These are phyloP conservation scores for Drosophila setosimentum DNA, from an alignment of 2,888 invertebrate genomes.

Conservation along the genomic window DNA sequence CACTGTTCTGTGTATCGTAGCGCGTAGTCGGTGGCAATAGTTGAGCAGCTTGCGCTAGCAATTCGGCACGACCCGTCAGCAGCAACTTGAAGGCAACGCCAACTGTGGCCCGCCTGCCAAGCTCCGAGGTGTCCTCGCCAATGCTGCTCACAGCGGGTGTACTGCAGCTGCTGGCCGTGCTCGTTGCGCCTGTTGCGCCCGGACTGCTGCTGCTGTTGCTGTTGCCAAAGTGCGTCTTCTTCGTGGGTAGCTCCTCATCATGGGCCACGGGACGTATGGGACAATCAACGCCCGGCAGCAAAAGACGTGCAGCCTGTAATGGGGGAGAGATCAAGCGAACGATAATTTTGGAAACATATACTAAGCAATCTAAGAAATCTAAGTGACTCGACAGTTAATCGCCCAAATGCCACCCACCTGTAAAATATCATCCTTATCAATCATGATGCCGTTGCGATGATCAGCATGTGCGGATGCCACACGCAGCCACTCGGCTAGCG, in stretches of 20 bases:
- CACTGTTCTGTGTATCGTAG: slow-evolving; percentile 91
- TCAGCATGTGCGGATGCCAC: slow-evolving; percentile 93
- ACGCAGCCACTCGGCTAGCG: slow-evolving; percentile 95
- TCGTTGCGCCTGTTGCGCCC: slow-evolving; percentile 48
- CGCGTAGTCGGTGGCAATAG: slow-evolving; percentile 90
- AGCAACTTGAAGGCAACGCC: slow-evolving; percentile 93
- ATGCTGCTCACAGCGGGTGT: slow-evolving; percentile 59
- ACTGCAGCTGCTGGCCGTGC: slow-evolving; percentile 61
- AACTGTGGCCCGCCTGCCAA: slow-evolving; percentile 88
- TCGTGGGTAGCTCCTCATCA: slow-evolving; percentile 86
- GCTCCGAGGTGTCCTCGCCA: slow-evolving; percentile 85
- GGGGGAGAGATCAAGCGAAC: background rate
- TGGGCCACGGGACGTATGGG: slow-evolving; percentile 91
- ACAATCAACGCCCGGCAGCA: slow-evolving; percentile 95
- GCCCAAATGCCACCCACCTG: slow-evolving; percentile 86
- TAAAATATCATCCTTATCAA: slow-evolving; percentile 94
- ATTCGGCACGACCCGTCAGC: slow-evolving; percentile 91
- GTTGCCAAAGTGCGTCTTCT: slow-evolving; percentile 76
- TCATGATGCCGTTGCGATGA: slow-evolving; percentile 90
- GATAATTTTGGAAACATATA: background rate
- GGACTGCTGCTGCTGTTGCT: slow-evolving; percentile 11
- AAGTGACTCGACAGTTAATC: background rate
- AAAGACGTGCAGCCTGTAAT: slow-evolving; percentile 88
- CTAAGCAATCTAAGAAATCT: background rate
- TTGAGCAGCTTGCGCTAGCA: slow-evolving; percentile 91